Conservation (phyloP, 2,113 vertebrate genomes). For the Phylloscopus whistleri region DNA sequence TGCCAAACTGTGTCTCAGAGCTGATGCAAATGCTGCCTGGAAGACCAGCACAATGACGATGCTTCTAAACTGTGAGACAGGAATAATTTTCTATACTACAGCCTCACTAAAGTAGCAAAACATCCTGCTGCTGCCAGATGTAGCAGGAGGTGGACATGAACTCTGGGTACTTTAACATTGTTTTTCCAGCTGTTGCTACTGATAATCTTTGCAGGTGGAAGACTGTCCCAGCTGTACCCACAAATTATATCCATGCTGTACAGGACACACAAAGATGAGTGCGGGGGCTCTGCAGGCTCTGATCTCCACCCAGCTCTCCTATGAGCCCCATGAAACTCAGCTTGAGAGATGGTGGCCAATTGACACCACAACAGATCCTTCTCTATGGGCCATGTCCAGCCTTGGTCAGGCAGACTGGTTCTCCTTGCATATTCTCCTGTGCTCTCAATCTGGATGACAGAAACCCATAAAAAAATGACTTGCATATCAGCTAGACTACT, state of each 20-base stretch:
- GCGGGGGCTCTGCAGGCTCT: neutral
- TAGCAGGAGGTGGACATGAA: rapidly evolving
- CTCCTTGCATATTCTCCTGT: neutral
- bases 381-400: neutral
- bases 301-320: neutral
- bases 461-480: neutral
- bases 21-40: neutral
- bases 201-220: neutral
- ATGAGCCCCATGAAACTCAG: neutral
- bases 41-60: neutral
- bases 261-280: neutral
- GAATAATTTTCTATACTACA: neutral
- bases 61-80: neutral
- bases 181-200: neutral
- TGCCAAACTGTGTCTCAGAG: neutral
- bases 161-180: rapidly evolving
- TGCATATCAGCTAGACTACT: neutral
- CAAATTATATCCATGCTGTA: neutral
- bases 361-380: neutral
- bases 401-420: neutral
- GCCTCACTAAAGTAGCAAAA: neutral
- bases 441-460: neutral
- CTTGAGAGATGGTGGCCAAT: neutral
- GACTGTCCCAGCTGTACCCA: neutral
- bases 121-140: neutral